Evolutionary conservation across 2,797 vertebrate species (phyloP), one percentile per base, ranked within the genome.

Genomic region (Rhadinocentrus ornatus): DNA sequence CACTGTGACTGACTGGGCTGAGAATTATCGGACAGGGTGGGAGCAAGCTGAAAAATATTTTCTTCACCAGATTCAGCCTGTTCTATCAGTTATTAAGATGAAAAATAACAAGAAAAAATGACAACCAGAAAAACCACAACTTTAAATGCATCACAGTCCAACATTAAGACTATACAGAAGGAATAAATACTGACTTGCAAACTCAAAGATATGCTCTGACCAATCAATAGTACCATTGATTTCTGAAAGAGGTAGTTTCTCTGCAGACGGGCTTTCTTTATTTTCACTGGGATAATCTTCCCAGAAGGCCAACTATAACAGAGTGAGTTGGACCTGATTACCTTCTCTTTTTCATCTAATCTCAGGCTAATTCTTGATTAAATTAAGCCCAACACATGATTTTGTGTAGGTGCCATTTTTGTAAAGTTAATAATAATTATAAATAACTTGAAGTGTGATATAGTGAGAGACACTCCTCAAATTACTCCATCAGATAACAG

Each of bases 21-120:
- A 62, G 41, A 20, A 44, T 55, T 18, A 66, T 55, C 46, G 62
- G 26, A 73, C 53, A 31, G 27, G 12, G 13, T 0, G 24, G 61
- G 48, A 44, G 56, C 0, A 4, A 60, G 12, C 44, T 50, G 39
- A 3, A 63, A 71, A 75, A 50, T 62, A 64, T 35, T 65, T 71
- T 69, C 31, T 62, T 56, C 62, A 70, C 78, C 57, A 63, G 63
- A 71, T 66, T 61, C 52, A 26, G 35, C 37, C 31, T 18, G 22
- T 34, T 69, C 8, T 44, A 32, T 68, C 53, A 29, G 16, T 39
- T n/a, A 34, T 2, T 34, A 15, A 0, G 34, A 18, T 3, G 13
- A 8, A 58, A 48, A 16, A 64, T 29, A 32, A 65, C 5, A 56
- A 56, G 7, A 53, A 39, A 55, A n/a, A 12, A 55, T n/a, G 4